Evolutionary conservation across 2,113 vertebrate genomes (phyloP), one percentile per base, ranked within the genome.

Genomic region (Rutilus rutilus): DNA sequence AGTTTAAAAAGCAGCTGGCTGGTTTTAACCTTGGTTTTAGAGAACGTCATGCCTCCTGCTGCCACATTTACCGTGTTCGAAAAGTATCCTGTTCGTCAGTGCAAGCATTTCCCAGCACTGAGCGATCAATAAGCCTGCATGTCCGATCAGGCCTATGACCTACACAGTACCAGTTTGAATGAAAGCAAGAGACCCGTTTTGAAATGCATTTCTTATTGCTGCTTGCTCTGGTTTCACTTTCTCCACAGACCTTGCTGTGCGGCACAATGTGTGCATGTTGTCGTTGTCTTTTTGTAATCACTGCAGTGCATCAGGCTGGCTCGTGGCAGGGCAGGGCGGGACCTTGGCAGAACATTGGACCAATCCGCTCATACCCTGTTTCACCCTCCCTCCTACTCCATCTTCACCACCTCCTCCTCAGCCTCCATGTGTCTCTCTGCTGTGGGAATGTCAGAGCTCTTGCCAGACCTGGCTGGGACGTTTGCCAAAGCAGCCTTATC

Each of bases 311-410:
- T 92, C 91, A 91, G 89, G 83, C 89, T 86, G 86, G 85, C 89
- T 90, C 89, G 87, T 89, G 92, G 75, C 90, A 88, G 91, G 88
- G 90, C 91, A 93, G 90, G 93, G 91, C 89, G 88, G 89, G 81
- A 88, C 90, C 93, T 90, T 91, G 90, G 92, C 92, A 92, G 91
- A 91, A 91, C 91, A 92, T 92, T 88, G 83, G 89, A 89, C 86
- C 93, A 93, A 94, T 94, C 92, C 90, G 90, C 90, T 91, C 90
- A 76, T 86, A 47, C 91, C 90, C 88, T 89, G 91, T 86, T 90
- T 79, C 83, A 75, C 85, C 78, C 89, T 87, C 84, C 45, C 75
- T 19, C 90, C 92, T 83, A 88, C 93, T 87, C 86, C 30, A 30
- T 27, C 87, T 83, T 78, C 52, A 23, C 85, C 89, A 83, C 85